A percentile compares a stretch with the other conserved stretches of the same genome.
Conservation (phyloP, 2,113 vertebrate genomes). For the Dasyornis broadbenti region DNA sequence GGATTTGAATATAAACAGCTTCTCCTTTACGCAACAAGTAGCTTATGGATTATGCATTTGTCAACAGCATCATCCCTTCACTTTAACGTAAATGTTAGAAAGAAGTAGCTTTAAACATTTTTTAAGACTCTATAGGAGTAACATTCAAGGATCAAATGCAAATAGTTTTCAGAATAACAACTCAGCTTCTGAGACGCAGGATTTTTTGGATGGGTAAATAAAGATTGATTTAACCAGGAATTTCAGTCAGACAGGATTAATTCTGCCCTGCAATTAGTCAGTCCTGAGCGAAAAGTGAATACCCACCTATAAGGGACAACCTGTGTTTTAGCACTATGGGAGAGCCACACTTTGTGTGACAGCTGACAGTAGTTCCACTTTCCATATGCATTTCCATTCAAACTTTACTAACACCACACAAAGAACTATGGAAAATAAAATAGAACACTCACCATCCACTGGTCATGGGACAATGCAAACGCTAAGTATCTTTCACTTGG, state of each 20-base stretch:
- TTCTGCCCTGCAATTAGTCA: neutral
- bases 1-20: neutral
- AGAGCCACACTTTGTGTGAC: neutral
- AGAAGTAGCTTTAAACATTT: neutral
- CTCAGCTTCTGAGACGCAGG: neutral
- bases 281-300: neutral
- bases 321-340: neutral
- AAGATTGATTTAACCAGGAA: neutral
- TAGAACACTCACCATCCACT: constrained; percentile 83
- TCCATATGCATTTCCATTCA: neutral
- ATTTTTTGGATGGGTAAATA: neutral
- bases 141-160: neutral
- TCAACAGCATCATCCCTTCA: neutral
- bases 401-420: neutral
- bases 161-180: neutral
- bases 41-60: neutral
- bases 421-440: neutral
- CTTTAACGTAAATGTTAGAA: neutral
- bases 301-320: neutral
- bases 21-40: neutral
- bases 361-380: neutral
- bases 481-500: constrained; percentile 82
- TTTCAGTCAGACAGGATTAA: neutral
- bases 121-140: neutral
- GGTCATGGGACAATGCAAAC: constrained; percentile 83